Evolutionary conservation across 2,797 vertebrate genomes (phyloP).

Genomic region (Molossus molossus): DNA sequence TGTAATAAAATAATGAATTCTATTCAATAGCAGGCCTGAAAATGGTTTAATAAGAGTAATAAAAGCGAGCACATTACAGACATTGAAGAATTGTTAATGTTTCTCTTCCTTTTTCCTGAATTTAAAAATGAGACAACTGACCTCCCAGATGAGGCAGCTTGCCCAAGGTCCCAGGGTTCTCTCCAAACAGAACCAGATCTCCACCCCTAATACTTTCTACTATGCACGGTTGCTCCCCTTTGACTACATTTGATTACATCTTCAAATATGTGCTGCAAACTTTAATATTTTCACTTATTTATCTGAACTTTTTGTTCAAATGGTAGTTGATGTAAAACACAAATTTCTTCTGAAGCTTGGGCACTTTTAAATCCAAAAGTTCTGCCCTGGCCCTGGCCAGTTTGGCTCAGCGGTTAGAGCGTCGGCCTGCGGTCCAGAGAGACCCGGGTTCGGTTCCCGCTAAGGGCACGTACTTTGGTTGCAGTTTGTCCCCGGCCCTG

Average conservation of each 20-base stretch:
- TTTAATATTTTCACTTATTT: conserved; percentile 27
- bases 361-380: too few relatives aligned
- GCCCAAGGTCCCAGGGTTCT: neutral
- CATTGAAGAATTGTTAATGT: neutral
- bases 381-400: too few relatives aligned
- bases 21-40: conserved; percentile 1
- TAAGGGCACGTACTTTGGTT: too few relatives aligned
- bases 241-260: too few relatives aligned
- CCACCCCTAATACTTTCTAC: neutral
- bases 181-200: neutral
- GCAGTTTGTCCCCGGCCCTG: too few relatives aligned
- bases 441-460: too few relatives aligned
- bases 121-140: conserved; percentile 1
- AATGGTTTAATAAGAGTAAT: neutral
- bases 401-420: too few relatives aligned
- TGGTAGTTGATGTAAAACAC: conserved; percentile 12
- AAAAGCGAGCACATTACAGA: neutral
- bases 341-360: neutral
- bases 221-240: neutral
- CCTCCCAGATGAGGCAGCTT: neutral
- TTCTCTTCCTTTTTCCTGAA: neutral
- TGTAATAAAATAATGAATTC: neutral
- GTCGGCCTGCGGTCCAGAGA: too few relatives aligned
- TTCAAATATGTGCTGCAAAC: neutral
- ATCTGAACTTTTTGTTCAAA: conserved; percentile 54